Evolutionary conservation across 2,888 invertebrate species (phyloP), one percentile per base, ranked within the genome.

Genomic region (Ectemnius lituratus): DNA sequence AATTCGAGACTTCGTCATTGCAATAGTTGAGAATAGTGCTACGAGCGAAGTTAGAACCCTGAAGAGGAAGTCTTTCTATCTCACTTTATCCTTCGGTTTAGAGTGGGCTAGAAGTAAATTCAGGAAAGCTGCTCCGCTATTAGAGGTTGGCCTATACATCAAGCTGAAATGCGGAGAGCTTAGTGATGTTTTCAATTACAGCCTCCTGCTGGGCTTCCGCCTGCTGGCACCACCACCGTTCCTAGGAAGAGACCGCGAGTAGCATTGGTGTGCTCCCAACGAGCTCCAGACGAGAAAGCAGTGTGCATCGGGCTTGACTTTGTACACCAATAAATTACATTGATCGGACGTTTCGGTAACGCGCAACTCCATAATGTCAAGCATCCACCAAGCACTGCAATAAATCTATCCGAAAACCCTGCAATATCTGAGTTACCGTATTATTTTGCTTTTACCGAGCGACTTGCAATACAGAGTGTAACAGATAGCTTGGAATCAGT

Each of bases 101-200:
- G 37, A 37, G 37, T 37, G 37, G 37, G 37, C 11, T 11, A 37
- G 46, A 62, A 47, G 62, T 52, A 62, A 27, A 62, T 62, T 62
- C 62, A 16, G 49, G 49, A 62, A 62, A 62, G 52, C 52, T 46
- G 16, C 46, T 23, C 28, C 28, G 37, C 27, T 60, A 28, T 20
- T 20, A 8, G 8, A 61, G 56, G 37, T 11, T 37, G 37, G 37
- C 23, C 61, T 62, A 8, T 62, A 70, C 61, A 65, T 73, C 62
- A 70, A 14, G 13, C 23, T 27, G 28, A 66, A 70, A 65, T 28
- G n/a, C 27, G 56, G 37, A 28, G 57, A 62, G 58, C 64, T 47
- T 57, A 57, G 61, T 46, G 70, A 70, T 66, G 65, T 65, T 66
- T 70, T 58, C 65, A 70, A 70, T 70, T 73, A 65, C 47, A 63